phyloP scores from a whole-genome alignment of 1,140 invertebrate species.

The Drosophila virilis region DNA sequence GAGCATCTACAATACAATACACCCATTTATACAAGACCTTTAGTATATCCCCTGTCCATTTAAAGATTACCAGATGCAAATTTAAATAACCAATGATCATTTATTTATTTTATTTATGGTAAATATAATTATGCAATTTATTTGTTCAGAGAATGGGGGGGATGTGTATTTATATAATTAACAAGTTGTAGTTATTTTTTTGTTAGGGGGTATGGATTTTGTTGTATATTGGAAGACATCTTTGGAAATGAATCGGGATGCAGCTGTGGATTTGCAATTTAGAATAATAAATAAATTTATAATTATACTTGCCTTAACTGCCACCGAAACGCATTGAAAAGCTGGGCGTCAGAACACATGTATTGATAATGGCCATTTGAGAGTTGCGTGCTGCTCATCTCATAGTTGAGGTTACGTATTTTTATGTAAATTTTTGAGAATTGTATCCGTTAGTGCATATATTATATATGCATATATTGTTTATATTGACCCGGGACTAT shows the following conservation, averaged over 20 bases:
- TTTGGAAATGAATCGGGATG: conserved; percentile 7
- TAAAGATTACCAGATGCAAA: no score
- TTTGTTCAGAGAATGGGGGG: neutral
- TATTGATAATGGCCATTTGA: conserved; percentile 32
- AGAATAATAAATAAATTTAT: neutral
- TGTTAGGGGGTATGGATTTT: conserved; percentile 4
- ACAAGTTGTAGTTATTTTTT: neutral
- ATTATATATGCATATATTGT: neutral
- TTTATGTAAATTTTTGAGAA: neutral
- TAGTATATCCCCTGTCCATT: no score
- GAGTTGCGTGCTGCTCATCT: conserved; percentile 30
- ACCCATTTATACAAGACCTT: no score
- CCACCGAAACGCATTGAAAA: conserved; percentile 16
- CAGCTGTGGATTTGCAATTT: neutral
- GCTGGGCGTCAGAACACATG: conserved; percentile 26
- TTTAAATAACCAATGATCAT: neutral
- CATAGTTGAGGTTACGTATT: conserved; percentile 21
- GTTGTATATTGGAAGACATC: conserved; percentile 19
- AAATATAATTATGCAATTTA: neutral
- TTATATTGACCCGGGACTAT: conserved; percentile 36
- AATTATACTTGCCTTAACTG: conserved; percentile 9
- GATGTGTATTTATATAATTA: neutral
- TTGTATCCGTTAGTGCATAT: conserved; percentile 1
- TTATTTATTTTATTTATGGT: neutral
- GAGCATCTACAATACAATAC: no score